Evolutionary conservation across 2,113 vertebrate species (phyloP), one percentile per base, ranked within the genome.

Genomic region (Muscicapa adusta): DNA sequence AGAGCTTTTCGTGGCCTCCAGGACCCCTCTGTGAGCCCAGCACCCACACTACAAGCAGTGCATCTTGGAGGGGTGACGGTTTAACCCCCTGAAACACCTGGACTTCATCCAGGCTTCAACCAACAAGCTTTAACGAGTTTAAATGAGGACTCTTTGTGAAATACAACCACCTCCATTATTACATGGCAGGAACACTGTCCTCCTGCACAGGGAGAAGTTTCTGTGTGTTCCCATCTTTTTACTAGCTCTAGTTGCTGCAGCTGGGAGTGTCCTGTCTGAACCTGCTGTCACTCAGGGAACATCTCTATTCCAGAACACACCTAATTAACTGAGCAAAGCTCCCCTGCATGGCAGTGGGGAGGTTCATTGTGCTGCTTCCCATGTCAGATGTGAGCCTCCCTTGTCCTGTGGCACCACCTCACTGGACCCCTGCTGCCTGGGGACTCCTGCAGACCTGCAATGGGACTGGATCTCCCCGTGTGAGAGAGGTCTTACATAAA

Each of bases 1-100:
- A 34, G 53, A 77, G 45, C 29, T 73, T 23, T 23, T 28, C 0
- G 0, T 1, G 1, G 48, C 15, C 63, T 51, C 58, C 67, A 11
- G 47, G 26, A 70, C 18, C 63, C 22, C 26, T 50, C 29, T 0
- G 0, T 38, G 56, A 26, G 67, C 78, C 56, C 92, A 85, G 74
- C 42, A 68, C 16, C 47, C 56, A 28, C 34, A 29, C 6, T 54
- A 38, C 0, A 0, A 47, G 10, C 16, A 14, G 5, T 12, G 34
- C 26, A 12, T 19, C 57, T 40, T 51, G 13, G 10, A 80, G 26
- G 13, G 45, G 19, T 8, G 22, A 33, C 10, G 31, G 40, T 17
- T 61, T 25, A n/a, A 3, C 75, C 38, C 33, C 80, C 47, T 61
- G 48, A 54, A 68, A 50, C 19, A 31, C n/a, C 56, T 74, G 72